These are phyloP conservation scores for Cerastoderma edule DNA, from an alignment of 2,888 invertebrate genomes.

Conservation along the genomic window DNA sequence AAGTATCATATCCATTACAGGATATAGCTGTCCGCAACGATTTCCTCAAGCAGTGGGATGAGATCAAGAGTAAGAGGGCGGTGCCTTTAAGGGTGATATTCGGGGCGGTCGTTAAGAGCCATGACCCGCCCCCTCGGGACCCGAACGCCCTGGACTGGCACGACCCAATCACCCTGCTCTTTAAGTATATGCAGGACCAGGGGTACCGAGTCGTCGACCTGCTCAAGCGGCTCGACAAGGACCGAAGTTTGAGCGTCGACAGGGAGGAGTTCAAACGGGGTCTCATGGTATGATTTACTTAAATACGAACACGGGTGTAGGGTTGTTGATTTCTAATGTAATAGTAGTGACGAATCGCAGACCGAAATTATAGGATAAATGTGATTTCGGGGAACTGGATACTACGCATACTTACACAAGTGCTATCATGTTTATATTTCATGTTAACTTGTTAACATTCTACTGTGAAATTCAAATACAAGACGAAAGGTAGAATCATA, in stretches of 20 bases:
- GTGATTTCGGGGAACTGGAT: too few relatives aligned
- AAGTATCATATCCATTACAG: slow-evolving; percentile 35
- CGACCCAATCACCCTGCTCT: slow-evolving; percentile 71
- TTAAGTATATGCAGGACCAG: slow-evolving; percentile 73
- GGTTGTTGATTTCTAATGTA: neutral
- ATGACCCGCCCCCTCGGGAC: slow-evolving; percentile 46
- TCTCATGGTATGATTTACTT: slow-evolving; percentile 62
- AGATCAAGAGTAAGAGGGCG: slow-evolving; percentile 58
- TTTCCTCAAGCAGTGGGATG: slow-evolving; percentile 63
- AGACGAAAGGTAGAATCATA: too few relatives aligned
- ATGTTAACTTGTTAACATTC: too few relatives aligned
- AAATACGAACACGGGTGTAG: neutral
- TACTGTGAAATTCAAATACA: too few relatives aligned
- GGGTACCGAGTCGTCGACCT: slow-evolving; percentile 76
- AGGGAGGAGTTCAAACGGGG: slow-evolving; percentile 73
- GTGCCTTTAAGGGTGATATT: slow-evolving; percentile 61
- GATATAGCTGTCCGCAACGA: slow-evolving; percentile 71
- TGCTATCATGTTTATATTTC: too few relatives aligned
- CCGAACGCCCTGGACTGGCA: slow-evolving; percentile 64
- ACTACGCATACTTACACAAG: too few relatives aligned
- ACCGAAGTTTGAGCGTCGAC: slow-evolving; percentile 72
- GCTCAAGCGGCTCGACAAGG: slow-evolving; percentile 74
- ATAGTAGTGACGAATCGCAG: too few relatives aligned
- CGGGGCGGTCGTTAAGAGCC: slow-evolving; percentile 66
- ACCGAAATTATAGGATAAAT: too few relatives aligned